Conservation (phyloP, 1,140 invertebrate species). For the Streblospio benedicti region DNA sequence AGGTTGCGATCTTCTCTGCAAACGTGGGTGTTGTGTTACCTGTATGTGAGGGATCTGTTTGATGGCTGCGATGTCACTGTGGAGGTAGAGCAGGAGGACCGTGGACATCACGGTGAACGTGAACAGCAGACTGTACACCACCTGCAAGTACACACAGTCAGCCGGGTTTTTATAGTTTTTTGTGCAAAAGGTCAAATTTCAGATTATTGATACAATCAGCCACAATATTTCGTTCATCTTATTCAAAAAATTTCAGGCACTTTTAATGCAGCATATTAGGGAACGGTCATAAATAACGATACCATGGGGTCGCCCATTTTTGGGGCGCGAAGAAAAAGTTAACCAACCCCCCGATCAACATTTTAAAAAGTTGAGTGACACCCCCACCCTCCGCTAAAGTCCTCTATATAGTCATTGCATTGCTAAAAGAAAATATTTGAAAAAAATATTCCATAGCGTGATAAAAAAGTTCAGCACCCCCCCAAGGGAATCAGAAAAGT, state of each 20-base stretch:
- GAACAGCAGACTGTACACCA: constrained; percentile 3
- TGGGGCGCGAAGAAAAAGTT: not conserved
- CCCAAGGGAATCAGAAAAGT: too few species aligned
- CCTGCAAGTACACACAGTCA: not conserved
- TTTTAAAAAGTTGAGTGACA: too few species aligned
- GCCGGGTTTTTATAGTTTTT: not conserved
- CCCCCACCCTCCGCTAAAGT: too few species aligned
- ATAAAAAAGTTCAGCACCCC: too few species aligned
- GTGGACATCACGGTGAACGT: constrained; percentile 1
- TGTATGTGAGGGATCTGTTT: not conserved
- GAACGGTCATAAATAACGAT: not conserved
- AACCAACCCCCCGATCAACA: too few species aligned
- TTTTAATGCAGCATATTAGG: not conserved
- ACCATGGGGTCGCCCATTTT: not conserved
- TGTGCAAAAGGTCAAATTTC: not conserved
- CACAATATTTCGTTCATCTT: not conserved
- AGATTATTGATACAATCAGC: not conserved
- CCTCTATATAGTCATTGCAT: too few species aligned
- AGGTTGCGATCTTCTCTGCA: too few species aligned
- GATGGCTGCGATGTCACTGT: not conserved
- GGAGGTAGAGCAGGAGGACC: not conserved
- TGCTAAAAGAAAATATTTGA: too few species aligned
- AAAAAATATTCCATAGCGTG: too few species aligned
- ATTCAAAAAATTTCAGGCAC: not conserved
- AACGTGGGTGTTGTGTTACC: too few species aligned